Conservation (phyloP, 2,113 vertebrate genomes). For the Osmerus mordax region DNA sequence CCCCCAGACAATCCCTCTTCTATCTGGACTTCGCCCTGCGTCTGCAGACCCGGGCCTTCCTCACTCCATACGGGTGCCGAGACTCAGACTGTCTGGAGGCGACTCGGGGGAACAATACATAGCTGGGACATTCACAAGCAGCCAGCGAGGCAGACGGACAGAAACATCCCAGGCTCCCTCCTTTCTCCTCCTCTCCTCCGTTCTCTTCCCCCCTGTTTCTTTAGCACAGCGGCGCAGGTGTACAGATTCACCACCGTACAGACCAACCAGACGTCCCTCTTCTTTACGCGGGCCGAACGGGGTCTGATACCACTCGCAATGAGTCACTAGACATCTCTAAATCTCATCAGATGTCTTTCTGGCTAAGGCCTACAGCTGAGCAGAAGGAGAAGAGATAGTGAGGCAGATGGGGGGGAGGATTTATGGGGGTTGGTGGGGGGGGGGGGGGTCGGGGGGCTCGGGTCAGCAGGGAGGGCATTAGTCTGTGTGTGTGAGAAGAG, state of each 20-base stretch:
- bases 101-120: conserved; percentile 54
- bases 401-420: neutral
- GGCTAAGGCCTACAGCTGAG: no score
- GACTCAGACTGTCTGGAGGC: conserved; percentile 50
- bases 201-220: no score
- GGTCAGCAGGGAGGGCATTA: conserved; percentile 5
- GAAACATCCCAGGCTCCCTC: neutral
- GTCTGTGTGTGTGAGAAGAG: neutral
- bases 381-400: conserved; percentile 14
- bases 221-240: neutral
- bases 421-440: neutral
- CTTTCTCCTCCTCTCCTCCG: no score
- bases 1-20: neutral
- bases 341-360: no score
- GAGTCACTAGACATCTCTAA: no score
- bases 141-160: no score
- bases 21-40: neutral
- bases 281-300: neutral
- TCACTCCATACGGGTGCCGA: conserved; percentile 49
- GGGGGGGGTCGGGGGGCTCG: neutral
- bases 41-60: conserved; percentile 24
- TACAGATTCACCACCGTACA: neutral
- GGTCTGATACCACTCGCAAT: neutral
- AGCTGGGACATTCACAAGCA: conserved; percentile 41
- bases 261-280: neutral